A percentile compares a stretch with the other conserved stretches of the same genome.
Conservation (phyloP, 2,797 vertebrate genomes). For the Rhinatrema bivittatum region DNA sequence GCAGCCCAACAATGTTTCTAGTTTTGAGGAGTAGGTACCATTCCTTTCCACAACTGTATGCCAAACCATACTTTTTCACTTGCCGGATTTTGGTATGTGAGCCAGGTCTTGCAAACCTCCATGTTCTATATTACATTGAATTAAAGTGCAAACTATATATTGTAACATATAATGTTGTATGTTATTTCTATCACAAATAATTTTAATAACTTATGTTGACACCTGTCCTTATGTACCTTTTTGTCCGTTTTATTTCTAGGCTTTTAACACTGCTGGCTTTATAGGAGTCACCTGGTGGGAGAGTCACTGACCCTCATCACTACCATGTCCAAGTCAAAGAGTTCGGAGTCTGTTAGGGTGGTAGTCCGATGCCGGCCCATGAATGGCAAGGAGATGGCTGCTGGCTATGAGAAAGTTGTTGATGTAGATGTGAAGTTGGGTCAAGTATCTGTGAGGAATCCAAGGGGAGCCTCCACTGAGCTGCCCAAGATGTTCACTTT, state of each 20-base stretch:
- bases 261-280: conserved; percentile 8
- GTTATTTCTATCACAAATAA: no score
- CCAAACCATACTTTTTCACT: no score
- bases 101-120: no score
- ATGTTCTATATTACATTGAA: no score
- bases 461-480: conserved; percentile 70
- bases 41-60: no score
- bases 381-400: conserved; percentile 83
- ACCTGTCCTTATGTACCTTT: neutral
- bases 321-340: conserved; percentile 85
- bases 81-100: no score
- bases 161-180: neutral
- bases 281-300: conserved; percentile 1
- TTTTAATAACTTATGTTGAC: no score
- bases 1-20: no score
- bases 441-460: conserved; percentile 85
- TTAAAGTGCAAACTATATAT: neutral
- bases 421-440: conserved; percentile 89
- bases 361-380: conserved; percentile 94
- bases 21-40: no score
- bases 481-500: conserved; percentile 91
- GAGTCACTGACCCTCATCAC: rapidly evolving
- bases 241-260: conserved; percentile 23
- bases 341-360: conserved; percentile 84
- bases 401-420: conserved; percentile 80